Base-by-base conservation (phyloP, 64 coral and sea anemone species). In the Actinia equina region DNA sequence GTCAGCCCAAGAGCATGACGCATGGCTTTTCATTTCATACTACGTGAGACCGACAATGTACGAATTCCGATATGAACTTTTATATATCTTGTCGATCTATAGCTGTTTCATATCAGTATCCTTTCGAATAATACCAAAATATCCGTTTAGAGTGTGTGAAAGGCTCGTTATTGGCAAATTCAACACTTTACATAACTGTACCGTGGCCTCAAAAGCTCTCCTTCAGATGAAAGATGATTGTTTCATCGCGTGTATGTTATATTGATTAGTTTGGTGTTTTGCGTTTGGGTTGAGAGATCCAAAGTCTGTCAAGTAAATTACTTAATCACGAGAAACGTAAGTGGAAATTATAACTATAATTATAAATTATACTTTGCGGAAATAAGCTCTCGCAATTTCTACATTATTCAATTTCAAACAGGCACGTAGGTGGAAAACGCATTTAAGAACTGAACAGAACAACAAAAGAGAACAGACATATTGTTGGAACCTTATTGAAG, bases 51-150 rank as follows among this genome's bases (percentile, higher is more conserved):
- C 46, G 63, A 69, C 20, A 69, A 20, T 7, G 63, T 11, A 69
- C 37, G 26, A 41, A 0, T 74, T 74, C 69, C 69, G 23, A 74
- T 74, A 30, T 7, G 6, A 37, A 37, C 30, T 37, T 65, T 74
- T 30, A 16, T 4, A 74, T 25, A 30, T 74, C n/a, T 74, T 18
- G 3, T 12, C 7, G 23, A 74, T 74, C 69, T 74, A 74, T 30
- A 15, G 69, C 69, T 25, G 63, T 69, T 74, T 74, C 23, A 74
- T 74, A 74, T 74, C 69, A 74, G 25, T 37, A 74, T n/a, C 62
- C 22, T 74, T 41, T 26, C 69, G 14, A 30, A 74, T 74, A 41
- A 74, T 74, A 14, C 26, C 26, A 74, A 12, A 30, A 74, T 41
- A 74, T 74, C 69, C 23, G 23, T 74, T 74, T 30, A 0, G 25